Conservation (phyloP, 2,113 vertebrate genomes). For the Tricholaema leucomelas region DNA sequence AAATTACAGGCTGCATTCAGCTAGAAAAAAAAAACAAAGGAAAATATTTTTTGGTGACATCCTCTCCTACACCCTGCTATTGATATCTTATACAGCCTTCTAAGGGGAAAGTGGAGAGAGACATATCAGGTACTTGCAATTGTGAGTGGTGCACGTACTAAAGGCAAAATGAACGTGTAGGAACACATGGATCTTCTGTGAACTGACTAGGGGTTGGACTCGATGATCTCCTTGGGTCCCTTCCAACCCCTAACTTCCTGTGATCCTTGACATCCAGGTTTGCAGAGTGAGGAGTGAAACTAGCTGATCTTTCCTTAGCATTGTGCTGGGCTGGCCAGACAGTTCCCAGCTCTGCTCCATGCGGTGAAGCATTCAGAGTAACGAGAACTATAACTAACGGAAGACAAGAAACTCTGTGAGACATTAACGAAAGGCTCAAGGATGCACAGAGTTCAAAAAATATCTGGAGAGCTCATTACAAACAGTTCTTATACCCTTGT, state of each 20-base stretch:
- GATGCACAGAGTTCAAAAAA: background rate
- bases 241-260: no score
- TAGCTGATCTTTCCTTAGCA: background rate
- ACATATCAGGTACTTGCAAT: background rate
- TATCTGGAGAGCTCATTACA: background rate
- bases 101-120: background rate
- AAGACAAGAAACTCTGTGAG: background rate
- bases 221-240: no score
- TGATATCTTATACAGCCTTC: background rate
- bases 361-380: background rate
- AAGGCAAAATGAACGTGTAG: accelerated
- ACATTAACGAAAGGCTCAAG: background rate
- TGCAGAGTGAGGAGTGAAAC: background rate
- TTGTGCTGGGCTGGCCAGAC: background rate
- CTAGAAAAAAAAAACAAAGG: constrained; percentile 55
- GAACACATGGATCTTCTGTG: background rate
- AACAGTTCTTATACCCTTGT: background rate
- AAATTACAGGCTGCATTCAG: background rate
- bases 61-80: background rate
- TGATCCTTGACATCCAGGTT: background rate
- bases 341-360: background rate
- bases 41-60: background rate
- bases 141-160: background rate
- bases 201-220: no score
- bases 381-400: background rate